Evolutionary conservation across 2,797 vertebrate genomes (phyloP).

Genomic region (Anisognathus igniventris): DNA sequence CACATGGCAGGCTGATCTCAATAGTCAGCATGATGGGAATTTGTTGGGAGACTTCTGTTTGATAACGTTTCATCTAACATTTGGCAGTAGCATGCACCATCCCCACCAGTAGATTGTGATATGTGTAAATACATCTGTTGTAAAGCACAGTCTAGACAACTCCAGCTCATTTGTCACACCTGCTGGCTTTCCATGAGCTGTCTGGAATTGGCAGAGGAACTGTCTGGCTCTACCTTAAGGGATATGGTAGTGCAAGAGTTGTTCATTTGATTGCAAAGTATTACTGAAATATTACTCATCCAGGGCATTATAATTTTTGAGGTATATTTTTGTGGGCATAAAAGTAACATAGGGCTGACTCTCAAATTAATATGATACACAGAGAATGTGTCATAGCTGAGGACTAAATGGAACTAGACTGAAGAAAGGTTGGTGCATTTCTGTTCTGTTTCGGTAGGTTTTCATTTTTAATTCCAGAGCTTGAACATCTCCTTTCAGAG

Average conservation of each 20-base stretch:
- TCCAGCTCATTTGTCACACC: constrained; percentile 57
- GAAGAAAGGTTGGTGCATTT: neutral
- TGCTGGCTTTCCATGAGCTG: constrained; percentile 41
- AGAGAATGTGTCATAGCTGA: neutral
- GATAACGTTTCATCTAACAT: constrained; percentile 53
- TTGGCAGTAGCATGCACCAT: constrained; percentile 36
- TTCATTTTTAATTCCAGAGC: neutral
- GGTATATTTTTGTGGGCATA: neutral
- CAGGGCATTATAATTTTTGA: neutral
- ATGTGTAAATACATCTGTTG: constrained; percentile 73
- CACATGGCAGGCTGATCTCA: neutral
- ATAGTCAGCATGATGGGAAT: neutral
- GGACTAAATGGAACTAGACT: neutral
- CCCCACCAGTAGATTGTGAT: constrained; percentile 23
- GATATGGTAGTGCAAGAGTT: neutral
- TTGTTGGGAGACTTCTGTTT: constrained; percentile 57
- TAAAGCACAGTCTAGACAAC: neutral
- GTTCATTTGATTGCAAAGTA: neutral
- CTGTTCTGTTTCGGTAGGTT: neutral
- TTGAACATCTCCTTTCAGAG: neutral
- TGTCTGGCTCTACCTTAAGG: constrained; percentile 1
- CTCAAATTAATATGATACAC: neutral
- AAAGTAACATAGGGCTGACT: neutral
- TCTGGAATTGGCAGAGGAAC: neutral
- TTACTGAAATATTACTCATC: constrained; percentile 24